These are phyloP conservation scores for Seira sanloemensis DNA, from an alignment of 2,888 invertebrate genomes.

Conservation along the genomic window DNA sequence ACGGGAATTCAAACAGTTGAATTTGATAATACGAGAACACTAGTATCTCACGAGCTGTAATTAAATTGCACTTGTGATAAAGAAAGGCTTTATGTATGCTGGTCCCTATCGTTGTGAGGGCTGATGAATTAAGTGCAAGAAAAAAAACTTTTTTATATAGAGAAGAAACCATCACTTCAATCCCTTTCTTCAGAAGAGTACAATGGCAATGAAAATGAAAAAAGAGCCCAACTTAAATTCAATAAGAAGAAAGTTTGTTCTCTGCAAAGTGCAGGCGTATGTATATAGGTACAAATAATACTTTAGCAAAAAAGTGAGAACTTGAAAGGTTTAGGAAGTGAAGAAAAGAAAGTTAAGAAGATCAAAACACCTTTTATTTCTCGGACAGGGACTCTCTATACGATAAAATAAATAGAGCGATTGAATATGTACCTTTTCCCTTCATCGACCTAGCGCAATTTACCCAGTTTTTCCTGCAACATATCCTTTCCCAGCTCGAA, in stretches of 20 bases:
- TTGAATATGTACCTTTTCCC: neutral
- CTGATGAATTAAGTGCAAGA: too few species aligned
- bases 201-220: conserved; percentile 9
- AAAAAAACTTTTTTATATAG: neutral
- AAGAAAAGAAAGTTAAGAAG: conserved; percentile 14
- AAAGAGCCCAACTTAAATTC: conserved; percentile 6
- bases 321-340: neutral
- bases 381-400: conserved; percentile 3
- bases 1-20: too few species aligned
- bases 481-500: too few species aligned
- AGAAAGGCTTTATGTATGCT: too few species aligned
- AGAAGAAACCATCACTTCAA: neutral
- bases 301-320: neutral
- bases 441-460: neutral
- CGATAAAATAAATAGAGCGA: conserved; percentile 11
- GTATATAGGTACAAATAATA: neutral
- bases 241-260: neutral
- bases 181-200: neutral
- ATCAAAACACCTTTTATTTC: neutral
- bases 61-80: too few species aligned
- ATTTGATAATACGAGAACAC: too few species aligned
- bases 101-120: too few species aligned
- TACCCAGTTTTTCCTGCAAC: neutral
- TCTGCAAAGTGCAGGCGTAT: neutral
- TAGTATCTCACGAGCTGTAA: too few species aligned